Percentiles rank a stretch among this genome's conserved stretches.
phyloP scores from a whole-genome alignment of 35 echinoderm and acorn worm genomes.

The Acanthaster planci region DNA sequence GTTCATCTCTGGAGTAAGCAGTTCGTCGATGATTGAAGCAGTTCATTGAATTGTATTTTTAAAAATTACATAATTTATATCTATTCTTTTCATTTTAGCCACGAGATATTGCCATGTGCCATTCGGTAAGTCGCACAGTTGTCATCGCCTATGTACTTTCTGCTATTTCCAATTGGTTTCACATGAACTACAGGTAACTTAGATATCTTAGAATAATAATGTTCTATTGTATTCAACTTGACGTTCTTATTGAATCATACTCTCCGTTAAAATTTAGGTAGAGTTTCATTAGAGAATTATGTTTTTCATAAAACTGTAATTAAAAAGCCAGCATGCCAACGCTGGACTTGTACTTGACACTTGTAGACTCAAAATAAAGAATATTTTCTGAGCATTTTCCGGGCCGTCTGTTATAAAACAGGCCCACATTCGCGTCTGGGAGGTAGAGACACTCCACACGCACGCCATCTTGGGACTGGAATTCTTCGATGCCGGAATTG shows the following conservation, averaged over 20 bases:
- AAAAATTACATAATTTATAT: no score
- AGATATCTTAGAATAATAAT: neutral
- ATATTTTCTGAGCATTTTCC: neutral
- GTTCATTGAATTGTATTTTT: no score
- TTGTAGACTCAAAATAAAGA: neutral
- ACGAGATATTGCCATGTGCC: constrained; percentile 75
- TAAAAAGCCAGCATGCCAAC: no score
- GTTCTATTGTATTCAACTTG: neutral
- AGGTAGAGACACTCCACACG: constrained; percentile 73
- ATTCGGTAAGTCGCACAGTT: constrained; percentile 62
- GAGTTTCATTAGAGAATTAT: no score
- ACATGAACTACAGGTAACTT: neutral
- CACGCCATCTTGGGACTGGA: constrained; percentile 91
- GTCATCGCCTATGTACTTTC: neutral
- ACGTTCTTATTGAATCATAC: no score
- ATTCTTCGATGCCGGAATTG: constrained; percentile 82
- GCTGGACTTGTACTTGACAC: neutral
- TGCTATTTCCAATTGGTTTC: neutral
- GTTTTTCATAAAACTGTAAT: no score
- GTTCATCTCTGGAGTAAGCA: no score
- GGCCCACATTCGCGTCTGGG: constrained; percentile 90
- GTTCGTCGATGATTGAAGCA: no score
- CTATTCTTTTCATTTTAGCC: constrained; percentile 56
- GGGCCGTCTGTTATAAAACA: constrained; percentile 23
- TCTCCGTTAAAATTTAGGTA: no score